Evolutionary conservation across 2,113 vertebrate species (phyloP), one percentile per base, ranked within the genome.

Genomic region (Pteronura brasiliensis): DNA sequence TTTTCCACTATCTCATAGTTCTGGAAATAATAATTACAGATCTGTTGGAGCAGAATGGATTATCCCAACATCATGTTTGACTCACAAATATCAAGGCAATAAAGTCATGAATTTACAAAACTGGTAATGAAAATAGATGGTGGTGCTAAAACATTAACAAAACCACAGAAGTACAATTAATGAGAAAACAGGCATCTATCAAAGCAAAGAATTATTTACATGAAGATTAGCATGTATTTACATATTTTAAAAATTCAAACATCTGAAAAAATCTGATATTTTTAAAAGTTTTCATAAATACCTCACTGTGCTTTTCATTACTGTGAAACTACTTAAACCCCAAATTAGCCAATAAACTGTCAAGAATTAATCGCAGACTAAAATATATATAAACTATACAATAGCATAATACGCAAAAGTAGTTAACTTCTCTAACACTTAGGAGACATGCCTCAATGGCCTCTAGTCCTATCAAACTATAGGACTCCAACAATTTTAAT

Each of bases 231-330:
- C 11, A 92, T 3, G 10, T 18, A 34, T 84, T 92, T 88, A 86
- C 1, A 13, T 7, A 25, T 90, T 81, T 89, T n/a, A 25, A 96
- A 69, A 96, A n/a, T 76, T 55, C 29, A 94, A 93, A 79, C 7
- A 90, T 59, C 65, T 96, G 94, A 79, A 79, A 79, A 52, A 95
- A 3, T 52, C 31, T 79, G 76, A 79, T 31, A 21, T 79, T 80
- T 34, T 71, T 88, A 59, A 95, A 95, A 95, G 31, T 55, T 92
- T 36, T 80, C 1, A 86, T 11, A 36, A 96, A 77, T 84, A 67
- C 5, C 21, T 95, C 94, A 97, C 6, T 96, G 34, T 83, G 63
- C 12, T 85, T 90, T 88, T 98, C 97, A 97, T 84, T 94, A 94
- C 21, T 39, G n/a, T 88, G 39, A 20, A 74, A 93, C 96, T 97